Evolutionary conservation across 2,113 vertebrate species (phyloP).

Genomic region (Gambusia holbrooki): DNA sequence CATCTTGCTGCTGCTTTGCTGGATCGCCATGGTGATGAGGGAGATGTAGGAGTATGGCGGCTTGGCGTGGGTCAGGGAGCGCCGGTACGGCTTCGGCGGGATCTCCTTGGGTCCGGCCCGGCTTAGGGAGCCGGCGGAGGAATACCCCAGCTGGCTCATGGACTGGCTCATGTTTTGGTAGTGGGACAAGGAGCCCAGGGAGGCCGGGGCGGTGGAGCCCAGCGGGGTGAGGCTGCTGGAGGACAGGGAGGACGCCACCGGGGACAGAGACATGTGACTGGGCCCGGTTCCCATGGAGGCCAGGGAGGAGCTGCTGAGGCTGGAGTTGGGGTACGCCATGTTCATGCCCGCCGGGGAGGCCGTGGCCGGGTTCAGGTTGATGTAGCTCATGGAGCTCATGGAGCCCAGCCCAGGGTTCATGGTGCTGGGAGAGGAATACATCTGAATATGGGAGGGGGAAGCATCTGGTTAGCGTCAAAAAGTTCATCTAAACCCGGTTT

Average conservation of each 20-base stretch:
- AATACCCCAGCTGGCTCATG: constrained; percentile 82
- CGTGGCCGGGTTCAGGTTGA: constrained; percentile 86
- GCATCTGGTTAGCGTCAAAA: constrained; percentile 22
- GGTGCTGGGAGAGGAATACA: constrained; percentile 84
- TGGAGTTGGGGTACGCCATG: constrained; percentile 79
- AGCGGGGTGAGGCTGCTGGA: constrained; percentile 78
- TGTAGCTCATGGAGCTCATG: constrained; percentile 89
- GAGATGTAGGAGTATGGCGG: constrained; percentile 93
- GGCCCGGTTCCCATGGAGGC: constrained; percentile 75
- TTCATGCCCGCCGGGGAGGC: constrained; percentile 81
- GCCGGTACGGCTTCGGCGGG: constrained; percentile 85
- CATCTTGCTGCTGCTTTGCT: constrained; percentile 92
- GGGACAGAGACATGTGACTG: constrained; percentile 81
- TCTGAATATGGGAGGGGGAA: constrained; percentile 67
- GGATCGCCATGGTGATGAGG: constrained; percentile 94
- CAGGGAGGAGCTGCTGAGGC: constrained; percentile 76
- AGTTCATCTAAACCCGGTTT: background rate
- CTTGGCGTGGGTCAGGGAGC: constrained; percentile 90
- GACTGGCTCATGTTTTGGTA: constrained; percentile 83
- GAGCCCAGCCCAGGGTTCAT: constrained; percentile 83
- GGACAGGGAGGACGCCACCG: constrained; percentile 80
- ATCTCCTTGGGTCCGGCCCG: constrained; percentile 84
- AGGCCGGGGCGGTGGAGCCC: constrained; percentile 71
- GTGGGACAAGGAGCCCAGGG: constrained; percentile 80
- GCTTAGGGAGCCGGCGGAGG: constrained; percentile 73